These are phyloP conservation scores for Cyrtonyx montezumae DNA, from an alignment of 2,113 vertebrate species.

Conservation along the genomic window DNA sequence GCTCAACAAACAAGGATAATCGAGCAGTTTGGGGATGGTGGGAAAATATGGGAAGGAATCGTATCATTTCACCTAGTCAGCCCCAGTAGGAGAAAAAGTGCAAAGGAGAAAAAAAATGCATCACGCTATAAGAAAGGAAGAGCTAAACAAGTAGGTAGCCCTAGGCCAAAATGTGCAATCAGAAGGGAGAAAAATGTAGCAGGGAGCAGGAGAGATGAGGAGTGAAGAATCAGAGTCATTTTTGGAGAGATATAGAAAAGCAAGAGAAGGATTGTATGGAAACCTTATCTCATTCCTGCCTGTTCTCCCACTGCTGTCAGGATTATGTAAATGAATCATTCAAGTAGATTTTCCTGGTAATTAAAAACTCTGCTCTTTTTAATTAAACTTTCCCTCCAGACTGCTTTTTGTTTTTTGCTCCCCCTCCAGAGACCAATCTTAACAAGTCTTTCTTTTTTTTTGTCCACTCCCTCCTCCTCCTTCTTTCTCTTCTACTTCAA, in stretches of 20 bases:
- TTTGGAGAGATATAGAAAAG: conserved; percentile 42
- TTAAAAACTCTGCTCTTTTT: conserved; percentile 76
- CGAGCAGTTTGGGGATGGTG: fast-evolving
- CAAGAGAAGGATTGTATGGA: conserved; percentile 40
- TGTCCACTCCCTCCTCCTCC: not conserved
- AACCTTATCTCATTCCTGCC: conserved; percentile 66
- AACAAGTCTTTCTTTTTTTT: not conserved
- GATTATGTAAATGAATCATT: conserved; percentile 78
- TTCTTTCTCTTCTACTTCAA: not conserved
- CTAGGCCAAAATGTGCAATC: not conserved
- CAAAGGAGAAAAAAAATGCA: not conserved
- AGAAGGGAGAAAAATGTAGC: not conserved
- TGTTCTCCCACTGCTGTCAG: conserved; percentile 20
- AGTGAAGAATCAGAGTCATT: conserved; percentile 9
- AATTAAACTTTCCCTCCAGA: conserved; percentile 75
- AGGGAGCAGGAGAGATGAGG: not conserved
- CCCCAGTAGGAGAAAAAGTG: not conserved
- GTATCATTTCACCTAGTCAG: not conserved
- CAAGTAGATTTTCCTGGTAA: conserved; percentile 73
- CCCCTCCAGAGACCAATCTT: conserved; percentile 47
- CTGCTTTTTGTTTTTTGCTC: not conserved
- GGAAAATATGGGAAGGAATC: not conserved
- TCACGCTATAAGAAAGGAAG: not conserved
- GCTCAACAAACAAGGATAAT: not conserved
- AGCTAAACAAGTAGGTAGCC: not conserved